A percentile compares a stretch with the other conserved stretches of the same genome.
Conservation (phyloP, 2,888 invertebrate species). For the Philopedon plagiatum region DNA sequence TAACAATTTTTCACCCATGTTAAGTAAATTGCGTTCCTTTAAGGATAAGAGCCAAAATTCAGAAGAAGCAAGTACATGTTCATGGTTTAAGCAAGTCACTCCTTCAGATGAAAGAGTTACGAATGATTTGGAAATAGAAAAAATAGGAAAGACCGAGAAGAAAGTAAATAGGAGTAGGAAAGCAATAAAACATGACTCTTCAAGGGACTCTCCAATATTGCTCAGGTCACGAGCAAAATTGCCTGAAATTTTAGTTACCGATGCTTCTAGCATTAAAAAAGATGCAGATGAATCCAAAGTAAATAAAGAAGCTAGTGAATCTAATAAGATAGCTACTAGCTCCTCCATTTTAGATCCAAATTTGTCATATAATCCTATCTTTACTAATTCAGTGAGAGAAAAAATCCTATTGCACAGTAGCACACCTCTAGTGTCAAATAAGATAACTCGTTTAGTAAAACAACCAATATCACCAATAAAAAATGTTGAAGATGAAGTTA, state of each 20-base stretch:
- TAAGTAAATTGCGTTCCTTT: conserved; percentile 17
- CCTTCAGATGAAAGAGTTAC: conserved; percentile 30
- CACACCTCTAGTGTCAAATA: conserved; percentile 36
- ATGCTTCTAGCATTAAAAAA: background rate
- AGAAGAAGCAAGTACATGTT: conserved; percentile 4
- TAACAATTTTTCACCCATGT: conserved; percentile 15
- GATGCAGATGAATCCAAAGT: background rate
- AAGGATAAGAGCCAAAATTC: background rate
- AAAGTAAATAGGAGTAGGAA: background rate
- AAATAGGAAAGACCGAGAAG: background rate
- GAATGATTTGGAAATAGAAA: conserved; percentile 35
- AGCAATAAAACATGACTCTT: conserved; percentile 1
- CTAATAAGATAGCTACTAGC: background rate
- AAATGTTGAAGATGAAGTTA: conserved; percentile 12
- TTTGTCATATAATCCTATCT: conserved; percentile 18
- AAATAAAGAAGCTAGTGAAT: background rate
- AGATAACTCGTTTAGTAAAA: conserved; percentile 13
- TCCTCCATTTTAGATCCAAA: conserved; percentile 4
- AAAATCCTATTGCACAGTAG: conserved; percentile 41
- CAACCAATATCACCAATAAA: conserved; percentile 39
- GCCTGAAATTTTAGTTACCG: background rate
- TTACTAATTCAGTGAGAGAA: conserved; percentile 32
- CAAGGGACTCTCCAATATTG: conserved; percentile 18
- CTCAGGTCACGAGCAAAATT: conserved; percentile 14
- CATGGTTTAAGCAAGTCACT: conserved; percentile 39